Evolutionary conservation across 1,140 invertebrate genomes (phyloP), one percentile per base, ranked within the genome.

Genomic region (Psix sp.): DNA sequence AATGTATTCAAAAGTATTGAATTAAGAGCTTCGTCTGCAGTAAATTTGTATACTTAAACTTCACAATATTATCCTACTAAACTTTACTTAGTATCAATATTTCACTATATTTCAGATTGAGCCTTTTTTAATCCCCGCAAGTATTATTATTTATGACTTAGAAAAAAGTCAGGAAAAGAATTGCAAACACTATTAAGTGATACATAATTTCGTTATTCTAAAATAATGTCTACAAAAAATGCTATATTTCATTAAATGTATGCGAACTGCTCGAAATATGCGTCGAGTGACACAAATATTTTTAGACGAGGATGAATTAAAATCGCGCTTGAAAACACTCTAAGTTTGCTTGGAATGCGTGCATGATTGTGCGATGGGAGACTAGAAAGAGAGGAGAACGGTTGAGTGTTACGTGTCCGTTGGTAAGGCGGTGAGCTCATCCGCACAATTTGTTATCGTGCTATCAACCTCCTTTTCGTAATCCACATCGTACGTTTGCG

Each of bases 361-460:
- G 66, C 29, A 57, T 14, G 45, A 17, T 5, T 67, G 38, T 46
- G 40, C 24, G 62, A 45, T 10, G 35, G 26, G 45, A 40, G 45
- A 38, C 35, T 57, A 57, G 52, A 56, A 9, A 38, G 36, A 51
- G 52, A 60, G 54, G 46, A 16, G 38, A 70, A 54, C 42, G 48
- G 48, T 35, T 54, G 21, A n/a, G n/a, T 45, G 54, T 70, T 60
- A 62, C 67, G 57, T 62, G 54, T 62, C 49, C 49, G 70, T 73
- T 60, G 60, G 60, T 74, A 67, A 74, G 57, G 43, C 71, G 57
- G 71, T 67, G 63, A 74, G 71, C 57, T 74, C 71, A 67, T 74
- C 70, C 62, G 45, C 43, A 45, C 71, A 74, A 74, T 74, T 74
- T 74, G 63, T 74, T 74, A 74, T 74, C 71, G 71, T 57, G 43